Evolutionary conservation across 2,113 vertebrate genomes (phyloP), one percentile per base, ranked within the genome.

Genomic region (Pachyramphus minor): DNA sequence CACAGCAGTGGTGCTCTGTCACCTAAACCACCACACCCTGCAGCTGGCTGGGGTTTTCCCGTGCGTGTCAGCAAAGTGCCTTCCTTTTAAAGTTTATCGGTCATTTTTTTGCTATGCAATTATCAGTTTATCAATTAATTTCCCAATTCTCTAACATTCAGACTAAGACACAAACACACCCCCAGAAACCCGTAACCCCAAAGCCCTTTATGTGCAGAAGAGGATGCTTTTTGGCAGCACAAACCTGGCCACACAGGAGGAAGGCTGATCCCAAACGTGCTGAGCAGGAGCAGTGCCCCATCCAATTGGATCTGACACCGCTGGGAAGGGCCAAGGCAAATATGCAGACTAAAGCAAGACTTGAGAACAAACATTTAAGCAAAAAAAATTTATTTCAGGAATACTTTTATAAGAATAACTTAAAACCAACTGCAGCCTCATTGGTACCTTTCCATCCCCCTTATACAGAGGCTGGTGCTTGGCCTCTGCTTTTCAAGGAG

Each of bases 251-350:
- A 41, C 27, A n/a, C 30, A 53, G 66, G 28, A 63, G 78, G 33
- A 55, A 52, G 24, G n/a, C 0, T 39, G 39, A 68, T 35, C 27
- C 79, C 60, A 52, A 67, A 1, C 3, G 2, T 16, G 58, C 4
- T 8, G 25, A 77, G 55, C 64, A 87, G 45, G 49, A 89, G 77
- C 18, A 39, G 37, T 74, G 66, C 21, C 27, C 30, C 22, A 23
- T 31, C 49, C 35, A 3, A 0, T 33, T 1, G 2, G 62, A 75
- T 27, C 5, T 45, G 66, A 55, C 25, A 23, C 12, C 0, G 0
- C 31, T 22, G 28, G 41, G n/a, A 69, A 66, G 52, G 53, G 39
- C 42, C 59, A 62, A 37, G 53, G 45, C 49, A 55, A 75, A 72
- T 3, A 31, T 24, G 56, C 42, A 66, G 71, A 55, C 24, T 59